A percentile compares a stretch with the other conserved stretches of the same genome.
phyloP scores from a whole-genome alignment of 2,113 vertebrate genomes.

The Candoia aspera region DNA sequence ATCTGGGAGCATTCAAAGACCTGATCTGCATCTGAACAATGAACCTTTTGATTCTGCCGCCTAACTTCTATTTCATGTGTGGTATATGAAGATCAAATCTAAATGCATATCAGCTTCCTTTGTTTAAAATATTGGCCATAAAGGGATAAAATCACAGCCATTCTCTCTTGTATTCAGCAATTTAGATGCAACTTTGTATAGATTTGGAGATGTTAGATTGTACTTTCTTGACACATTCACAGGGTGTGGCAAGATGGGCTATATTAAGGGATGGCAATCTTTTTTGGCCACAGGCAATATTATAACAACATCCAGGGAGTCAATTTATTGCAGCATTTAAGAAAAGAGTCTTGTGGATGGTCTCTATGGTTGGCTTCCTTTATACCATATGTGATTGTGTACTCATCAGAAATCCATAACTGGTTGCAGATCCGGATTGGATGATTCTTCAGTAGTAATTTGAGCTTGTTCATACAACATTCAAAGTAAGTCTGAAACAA shows the following conservation, averaged over 20 bases:
- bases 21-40: background rate
- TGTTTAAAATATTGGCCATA: background rate
- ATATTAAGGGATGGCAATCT: background rate
- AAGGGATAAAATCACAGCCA: background rate
- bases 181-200: background rate
- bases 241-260: background rate
- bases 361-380: background rate
- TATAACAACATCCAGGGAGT: background rate
- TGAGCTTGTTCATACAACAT: background rate
- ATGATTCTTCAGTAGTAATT: background rate
- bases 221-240: background rate
- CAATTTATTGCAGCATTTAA: background rate
- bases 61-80: background rate
- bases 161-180: background rate
- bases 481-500: background rate
- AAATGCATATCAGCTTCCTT: background rate
- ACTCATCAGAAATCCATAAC: background rate
- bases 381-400: background rate
- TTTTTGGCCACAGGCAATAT: background rate
- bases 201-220: background rate
- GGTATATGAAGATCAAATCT: background rate
- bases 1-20: background rate
- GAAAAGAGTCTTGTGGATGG: background rate
- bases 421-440: background rate
- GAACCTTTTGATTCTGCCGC: background rate